Evolutionary conservation across 2,797 vertebrate genomes (phyloP), one percentile per base, ranked within the genome.

Genomic region (Chelmon rostratus): DNA sequence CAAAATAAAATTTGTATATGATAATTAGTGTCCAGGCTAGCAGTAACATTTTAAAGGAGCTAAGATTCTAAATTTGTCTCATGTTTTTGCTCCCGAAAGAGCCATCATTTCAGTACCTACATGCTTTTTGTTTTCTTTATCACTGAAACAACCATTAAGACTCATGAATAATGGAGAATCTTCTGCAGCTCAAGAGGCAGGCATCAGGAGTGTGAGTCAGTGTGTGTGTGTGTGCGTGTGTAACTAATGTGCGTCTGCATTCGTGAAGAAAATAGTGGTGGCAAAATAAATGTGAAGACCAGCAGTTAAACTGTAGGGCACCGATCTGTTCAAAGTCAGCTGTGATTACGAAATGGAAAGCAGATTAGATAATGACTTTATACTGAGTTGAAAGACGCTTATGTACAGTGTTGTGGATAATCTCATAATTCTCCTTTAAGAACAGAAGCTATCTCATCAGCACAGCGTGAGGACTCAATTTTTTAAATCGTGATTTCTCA

Each of bases 101-200:
- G 71, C 61, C 63, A 75, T 76, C 46, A 68, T 69, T 56, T n/a
- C 54, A 61, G 62, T 78, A 78, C 46, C 38, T 37, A 49, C 54
- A 47, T 56, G 49, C 7, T 65, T 83, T 77, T 85, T 75, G 52
- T 77, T 89, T 76, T 76, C 52, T 63, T 87, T 81, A 79, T 52
- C 76, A 86, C 67, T 46, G 64, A 85, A 78, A 74, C 64, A 78
- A 42, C 82, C 69, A 86, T 89, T 90, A 90, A 58, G 72, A 63
- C 52, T 87, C 68, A 89, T 86, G 71, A 88, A 91, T 93, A 91
- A 90, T 90, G 64, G 74, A 89, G 58, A n/a, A 46, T 53, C 70
- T 69, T 81, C 76, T 68, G 47, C 82, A 81, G 77, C 52, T 68
- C 63, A 56, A 73, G 76, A 82, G 62, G 69, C 57, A 62, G 67